phyloP scores from a whole-genome alignment of 2,113 vertebrate genomes.

The Campylomormyrus numenius region DNA sequence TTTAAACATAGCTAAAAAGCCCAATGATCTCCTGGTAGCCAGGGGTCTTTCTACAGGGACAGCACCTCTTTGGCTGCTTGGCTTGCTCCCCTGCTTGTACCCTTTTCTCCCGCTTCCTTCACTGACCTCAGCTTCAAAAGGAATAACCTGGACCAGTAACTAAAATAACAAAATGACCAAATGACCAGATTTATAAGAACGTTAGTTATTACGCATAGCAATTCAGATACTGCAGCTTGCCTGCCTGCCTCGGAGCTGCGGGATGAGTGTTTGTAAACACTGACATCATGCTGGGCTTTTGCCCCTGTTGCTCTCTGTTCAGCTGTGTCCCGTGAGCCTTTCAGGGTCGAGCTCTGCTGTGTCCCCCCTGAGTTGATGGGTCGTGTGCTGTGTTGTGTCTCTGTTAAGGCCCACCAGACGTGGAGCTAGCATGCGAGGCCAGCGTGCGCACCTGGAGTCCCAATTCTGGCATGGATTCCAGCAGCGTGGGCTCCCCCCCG shows the following conservation, averaged over 20 bases:
- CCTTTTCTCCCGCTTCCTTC: conserved; percentile 18
- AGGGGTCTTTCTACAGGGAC: conserved; percentile 11
- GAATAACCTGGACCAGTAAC: conserved; percentile 28
- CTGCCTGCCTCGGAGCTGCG: not conserved
- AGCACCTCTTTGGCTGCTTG: conserved; percentile 8
- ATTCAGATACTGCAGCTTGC: not conserved
- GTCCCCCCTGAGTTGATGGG: not conserved
- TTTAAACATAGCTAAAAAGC: conserved; percentile 12
- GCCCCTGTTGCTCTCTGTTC: not conserved
- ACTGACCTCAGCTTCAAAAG: conserved; percentile 37
- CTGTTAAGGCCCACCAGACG: conserved; percentile 83
- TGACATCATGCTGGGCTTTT: not conserved
- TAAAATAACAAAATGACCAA: conserved; percentile 26
- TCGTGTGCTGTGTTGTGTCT: conserved; percentile 10
- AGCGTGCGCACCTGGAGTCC: conserved; percentile 96
- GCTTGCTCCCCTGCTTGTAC: conserved; percentile 7
- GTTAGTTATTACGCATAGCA: not conserved
- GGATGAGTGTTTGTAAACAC: not conserved
- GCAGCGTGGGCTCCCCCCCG: conserved; percentile 67
- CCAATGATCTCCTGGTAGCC: not conserved
- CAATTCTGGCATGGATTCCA: conserved; percentile 74
- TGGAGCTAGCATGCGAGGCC: conserved; percentile 89
- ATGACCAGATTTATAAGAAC: conserved; percentile 16
- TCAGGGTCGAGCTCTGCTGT: not conserved
- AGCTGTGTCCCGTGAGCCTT: not conserved